Conservation (phyloP, 2,888 invertebrate species). For the Gortyna flavago region DNA sequence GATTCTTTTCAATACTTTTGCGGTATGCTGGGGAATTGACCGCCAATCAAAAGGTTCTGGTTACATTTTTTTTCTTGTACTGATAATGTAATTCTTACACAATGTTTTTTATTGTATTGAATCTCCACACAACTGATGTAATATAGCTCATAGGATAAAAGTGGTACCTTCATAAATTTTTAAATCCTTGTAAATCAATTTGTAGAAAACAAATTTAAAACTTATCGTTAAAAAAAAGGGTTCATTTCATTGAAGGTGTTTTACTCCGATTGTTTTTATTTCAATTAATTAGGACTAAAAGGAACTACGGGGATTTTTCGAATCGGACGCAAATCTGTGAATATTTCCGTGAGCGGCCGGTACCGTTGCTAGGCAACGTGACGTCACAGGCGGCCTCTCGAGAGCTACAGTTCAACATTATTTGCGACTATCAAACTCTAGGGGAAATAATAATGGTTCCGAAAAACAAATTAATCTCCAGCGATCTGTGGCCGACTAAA, state of each 20-base stretch:
- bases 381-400: conserved; percentile 15
- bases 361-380: conserved; percentile 23
- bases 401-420: conserved; percentile 29
- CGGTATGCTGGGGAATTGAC: conserved; percentile 17
- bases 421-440: conserved; percentile 8
- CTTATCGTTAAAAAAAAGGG: conserved; percentile 31
- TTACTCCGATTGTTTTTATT: conserved; percentile 48
- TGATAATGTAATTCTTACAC: background rate
- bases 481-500: no score
- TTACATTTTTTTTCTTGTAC: background rate
- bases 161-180: background rate
- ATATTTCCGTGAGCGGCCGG: conserved; percentile 24
- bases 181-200: conserved; percentile 33
- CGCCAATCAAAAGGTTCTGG: conserved; percentile 15
- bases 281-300: conserved; percentile 58
- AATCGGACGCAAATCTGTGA: conserved; percentile 32
- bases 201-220: conserved; percentile 1
- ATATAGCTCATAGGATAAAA: background rate
- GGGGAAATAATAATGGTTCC: no score
- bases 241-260: conserved; percentile 41
- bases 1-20: conserved; percentile 24
- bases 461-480: no score
- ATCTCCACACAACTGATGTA: background rate
- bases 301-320: conserved; percentile 41
- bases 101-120: background rate